Evolutionary conservation across 2,113 vertebrate genomes (phyloP), one percentile per base, ranked within the genome.

Genomic region (Triplophysa rosa): DNA sequence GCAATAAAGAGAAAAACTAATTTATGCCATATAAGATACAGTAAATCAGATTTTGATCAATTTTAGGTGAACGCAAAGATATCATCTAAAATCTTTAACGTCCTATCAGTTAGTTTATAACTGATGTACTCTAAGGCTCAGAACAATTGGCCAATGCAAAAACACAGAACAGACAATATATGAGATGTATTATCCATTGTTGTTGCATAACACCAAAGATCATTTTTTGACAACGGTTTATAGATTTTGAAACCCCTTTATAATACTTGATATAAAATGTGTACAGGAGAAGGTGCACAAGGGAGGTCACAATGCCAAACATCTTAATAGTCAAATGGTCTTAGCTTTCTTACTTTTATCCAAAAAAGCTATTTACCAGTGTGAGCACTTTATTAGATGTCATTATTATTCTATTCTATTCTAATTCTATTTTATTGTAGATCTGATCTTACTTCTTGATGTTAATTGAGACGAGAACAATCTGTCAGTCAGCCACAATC

Each of bases 391-490:
- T 29, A 59, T 7, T 29, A 59, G 54, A 59, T 59, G 17, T 70
- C 45, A 70, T 14, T 29, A 19, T 21, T 49, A 24, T n/a, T n/a
- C n/a, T n/a, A n/a, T n/a, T n/a, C n/a, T n/a, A 29, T 29, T 29
- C 4, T 29, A 29, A 29, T 4, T 29, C 29, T 29, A 29, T 29
- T 29, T 4, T 4, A 4, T 29, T 29, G 29, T 29, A 0, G 6
- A 81, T 56, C 29, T 45, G 19, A n/a, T 40, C 17, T 47, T 63
- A 45, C 52, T 75, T 69, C 79, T 52, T 14, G 12, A 24, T 61
- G 23, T 80, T 63, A 59, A 67, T 17, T 82, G 71, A 7, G 78
- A 79, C 37, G 33, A 47, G 54, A 58, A 19, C 17, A 42, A 62
- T 47, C 67, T 61, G 62, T 80, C 40, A 75, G 6, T 17, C 29